Conservation (phyloP, 2,797 vertebrate genomes). For the Tenualosa thibaudeaui region DNA sequence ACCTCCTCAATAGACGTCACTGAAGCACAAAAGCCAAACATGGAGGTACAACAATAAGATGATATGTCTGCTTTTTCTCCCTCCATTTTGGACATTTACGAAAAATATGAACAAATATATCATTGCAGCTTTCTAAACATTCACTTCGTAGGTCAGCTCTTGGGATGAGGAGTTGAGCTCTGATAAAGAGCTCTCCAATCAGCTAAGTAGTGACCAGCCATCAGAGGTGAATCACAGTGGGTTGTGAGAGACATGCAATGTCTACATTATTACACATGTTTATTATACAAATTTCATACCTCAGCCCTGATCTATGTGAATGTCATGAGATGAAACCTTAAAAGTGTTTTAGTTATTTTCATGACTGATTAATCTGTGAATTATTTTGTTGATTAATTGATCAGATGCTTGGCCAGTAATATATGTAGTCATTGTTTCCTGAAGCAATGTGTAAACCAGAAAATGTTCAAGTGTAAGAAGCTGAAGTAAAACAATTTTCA, state of each 20-base stretch:
- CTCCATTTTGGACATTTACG: neutral
- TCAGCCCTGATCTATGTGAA: neutral
- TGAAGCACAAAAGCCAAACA: constrained; percentile 21
- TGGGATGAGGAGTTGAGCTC: neutral
- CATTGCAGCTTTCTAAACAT: neutral
- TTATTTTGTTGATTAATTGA: too few relatives aligned
- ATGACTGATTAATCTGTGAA: too few relatives aligned
- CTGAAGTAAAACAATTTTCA: too few relatives aligned
- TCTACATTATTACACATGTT: neutral
- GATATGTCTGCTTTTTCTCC: neutral
- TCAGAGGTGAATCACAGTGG: neutral
- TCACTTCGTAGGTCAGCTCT: neutral
- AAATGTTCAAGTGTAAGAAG: too few relatives aligned
- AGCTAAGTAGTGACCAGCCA: neutral
- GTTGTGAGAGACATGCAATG: neutral
- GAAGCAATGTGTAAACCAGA: too few relatives aligned
- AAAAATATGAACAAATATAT: neutral
- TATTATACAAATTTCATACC: neutral
- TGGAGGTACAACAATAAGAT: constrained; percentile 18
- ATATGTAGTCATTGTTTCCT: too few relatives aligned
- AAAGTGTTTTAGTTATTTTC: too few relatives aligned
- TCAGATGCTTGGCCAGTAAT: too few relatives aligned
- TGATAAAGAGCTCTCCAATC: neutral
- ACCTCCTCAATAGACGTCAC: neutral
- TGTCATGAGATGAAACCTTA: too few relatives aligned